Conservation (phyloP, 2,888 invertebrate species). For the Folsomia candida region DNA sequence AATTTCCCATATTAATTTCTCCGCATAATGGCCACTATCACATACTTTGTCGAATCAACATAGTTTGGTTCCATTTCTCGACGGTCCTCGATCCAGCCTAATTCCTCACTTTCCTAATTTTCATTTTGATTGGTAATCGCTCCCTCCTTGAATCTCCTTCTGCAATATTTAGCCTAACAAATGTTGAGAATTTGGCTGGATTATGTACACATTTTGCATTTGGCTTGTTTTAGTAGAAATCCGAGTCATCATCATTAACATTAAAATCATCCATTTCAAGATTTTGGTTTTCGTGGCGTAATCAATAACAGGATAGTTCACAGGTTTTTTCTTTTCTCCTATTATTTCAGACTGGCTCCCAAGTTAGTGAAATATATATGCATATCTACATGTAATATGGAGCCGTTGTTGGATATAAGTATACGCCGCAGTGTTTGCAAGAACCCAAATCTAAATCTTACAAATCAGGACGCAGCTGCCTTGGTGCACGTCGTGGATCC, state of each 20-base stretch:
- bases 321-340: too few species aligned
- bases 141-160: background rate
- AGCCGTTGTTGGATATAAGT: too few species aligned
- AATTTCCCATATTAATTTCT: constrained; percentile 16
- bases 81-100: background rate
- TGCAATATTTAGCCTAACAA: too few species aligned
- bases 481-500: too few species aligned
- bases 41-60: constrained; percentile 6
- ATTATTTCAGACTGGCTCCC: too few species aligned
- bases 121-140: background rate
- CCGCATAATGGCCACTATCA: constrained; percentile 12
- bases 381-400: too few species aligned
- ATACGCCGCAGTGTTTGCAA: too few species aligned
- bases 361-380: too few species aligned
- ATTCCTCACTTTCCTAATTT: background rate
- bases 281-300: background rate
- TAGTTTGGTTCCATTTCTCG: constrained; percentile 7
- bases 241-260: constrained; percentile 1
- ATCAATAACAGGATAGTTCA: background rate
- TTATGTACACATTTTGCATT: background rate
- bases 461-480: too few species aligned
- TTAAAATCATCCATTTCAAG: background rate
- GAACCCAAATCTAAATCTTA: too few species aligned
- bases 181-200: background rate
- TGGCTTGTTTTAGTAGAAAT: background rate